phyloP scores from a whole-genome alignment of 2,888 invertebrate genomes.

The Dione vanillae region DNA sequence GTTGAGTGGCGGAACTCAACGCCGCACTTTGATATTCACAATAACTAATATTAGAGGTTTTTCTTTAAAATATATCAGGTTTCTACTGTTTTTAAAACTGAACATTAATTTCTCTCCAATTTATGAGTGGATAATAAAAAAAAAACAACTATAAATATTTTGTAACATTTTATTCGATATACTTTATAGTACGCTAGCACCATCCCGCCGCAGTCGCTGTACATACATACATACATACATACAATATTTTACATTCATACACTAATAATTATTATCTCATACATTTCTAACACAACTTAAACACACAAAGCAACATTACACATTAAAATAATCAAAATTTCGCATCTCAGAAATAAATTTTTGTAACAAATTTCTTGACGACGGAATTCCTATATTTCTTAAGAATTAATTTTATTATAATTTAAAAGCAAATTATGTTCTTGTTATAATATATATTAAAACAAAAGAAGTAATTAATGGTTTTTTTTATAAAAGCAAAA shows the following conservation, averaged over 20 bases:
- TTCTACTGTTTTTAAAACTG: too few species aligned
- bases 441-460: background rate
- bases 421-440: background rate
- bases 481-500: background rate
- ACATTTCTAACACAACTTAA: constrained; percentile 15
- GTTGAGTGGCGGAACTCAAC: too few species aligned
- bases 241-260: constrained; percentile 46
- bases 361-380: background rate
- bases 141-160: constrained; percentile 7
- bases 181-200: constrained; percentile 34
- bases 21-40: too few species aligned
- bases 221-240: constrained; percentile 50
- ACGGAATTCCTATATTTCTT: background rate
- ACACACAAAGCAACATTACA: background rate
- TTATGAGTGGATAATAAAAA: background rate
- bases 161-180: constrained; percentile 31
- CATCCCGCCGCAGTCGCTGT: constrained; percentile 26
- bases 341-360: background rate
- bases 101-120: too few species aligned
- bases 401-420: background rate
- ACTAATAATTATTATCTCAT: constrained; percentile 12
- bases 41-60: too few species aligned
- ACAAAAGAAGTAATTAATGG: too few species aligned
- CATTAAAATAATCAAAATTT: background rate
- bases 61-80: too few species aligned